Evolutionary conservation across 2,797 vertebrate species (phyloP), one percentile per base, ranked within the genome.

Genomic region (Hephaestus fuliginosus): DNA sequence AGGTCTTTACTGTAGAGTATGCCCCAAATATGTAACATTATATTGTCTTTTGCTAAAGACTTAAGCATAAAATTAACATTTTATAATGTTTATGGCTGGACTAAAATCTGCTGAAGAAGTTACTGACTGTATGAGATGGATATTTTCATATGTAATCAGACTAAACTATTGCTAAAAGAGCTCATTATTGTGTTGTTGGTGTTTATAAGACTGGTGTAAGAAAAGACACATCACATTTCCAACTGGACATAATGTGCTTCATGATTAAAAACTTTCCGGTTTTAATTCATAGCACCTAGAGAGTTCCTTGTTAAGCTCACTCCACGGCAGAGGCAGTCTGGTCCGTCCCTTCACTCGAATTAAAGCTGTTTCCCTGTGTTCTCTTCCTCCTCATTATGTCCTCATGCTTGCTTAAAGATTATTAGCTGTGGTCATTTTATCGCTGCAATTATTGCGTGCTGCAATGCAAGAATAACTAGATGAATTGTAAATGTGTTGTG

Each of bases 391-490:
- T 93, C 90, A 88, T 91, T 91, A 91, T 74, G 87, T 71, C 71
- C 82, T 86, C 80, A 65, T 71, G 83, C 86, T 79, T 86, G 77
- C 86, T 89, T 90, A 89, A 90, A 91, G 85, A 91, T 88, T 80
- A 92, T 90, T 87, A 92, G 87, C 86, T 60, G 68, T 67, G 92
- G 92, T 90, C 92, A 93, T 87, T 92, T 93, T 83, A 89, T 89
- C 41, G 80, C 80, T 91, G 88, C 88, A 93, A 91, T 93, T 86
- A 93, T 91, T 91, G 90, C 84, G 44, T 79, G 79, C 76, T 25
- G 81, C 91, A 82, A 80, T 83, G 89, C 87, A 90, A 90, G 86
- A 89, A 84, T 88, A 90, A 88, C 70, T 72, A 69, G 84, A 89
- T 88, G 86, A 91, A 85, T 87, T 82, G 84, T 77, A 87, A 87